Evolutionary conservation across 2,113 vertebrate species (phyloP).

Genomic region (Nycticorax nycticorax): DNA sequence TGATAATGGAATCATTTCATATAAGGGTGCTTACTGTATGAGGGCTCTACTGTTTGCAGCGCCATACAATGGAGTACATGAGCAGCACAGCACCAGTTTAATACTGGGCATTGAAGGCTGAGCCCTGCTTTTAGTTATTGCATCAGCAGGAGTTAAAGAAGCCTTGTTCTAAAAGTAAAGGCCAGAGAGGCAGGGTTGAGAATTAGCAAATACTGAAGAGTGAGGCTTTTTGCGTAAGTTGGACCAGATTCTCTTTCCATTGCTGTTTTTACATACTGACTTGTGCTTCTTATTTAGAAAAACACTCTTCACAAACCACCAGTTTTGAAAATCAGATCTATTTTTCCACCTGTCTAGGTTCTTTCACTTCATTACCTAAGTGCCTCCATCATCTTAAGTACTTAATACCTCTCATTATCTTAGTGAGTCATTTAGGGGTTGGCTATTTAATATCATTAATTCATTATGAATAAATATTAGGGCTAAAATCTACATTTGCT

Average conservation of each 20-base stretch:
- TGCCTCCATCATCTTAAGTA: conserved; percentile 31
- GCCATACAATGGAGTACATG: not conserved
- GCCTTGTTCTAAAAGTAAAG: conserved; percentile 52
- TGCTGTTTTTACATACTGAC: conserved; percentile 50
- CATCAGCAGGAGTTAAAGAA: conserved; percentile 58
- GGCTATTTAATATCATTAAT: conserved; percentile 35
- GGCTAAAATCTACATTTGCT: conserved; percentile 28
- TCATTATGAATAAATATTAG: conserved; percentile 51
- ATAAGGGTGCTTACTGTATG: not conserved
- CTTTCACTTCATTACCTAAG: conserved; percentile 46
- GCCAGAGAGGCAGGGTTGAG: not conserved
- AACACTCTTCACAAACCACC: not conserved
- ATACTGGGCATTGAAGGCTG: not conserved
- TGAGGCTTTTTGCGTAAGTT: conserved; percentile 55
- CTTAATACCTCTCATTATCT: conserved; percentile 54
- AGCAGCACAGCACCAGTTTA: not conserved
- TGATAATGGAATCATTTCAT: conserved; percentile 58
- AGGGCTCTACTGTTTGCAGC: not conserved
- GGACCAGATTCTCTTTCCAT: conserved; percentile 53
- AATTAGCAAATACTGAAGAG: conserved; percentile 54
- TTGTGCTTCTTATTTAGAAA: conserved; percentile 46
- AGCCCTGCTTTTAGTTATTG: conserved; percentile 31
- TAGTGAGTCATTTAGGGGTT: not conserved
- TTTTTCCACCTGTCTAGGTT: conserved; percentile 27
- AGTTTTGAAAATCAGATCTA: conserved; percentile 19